phyloP scores from a whole-genome alignment of 1,140 invertebrate genomes.

The Luehdorfia chinensis region DNA sequence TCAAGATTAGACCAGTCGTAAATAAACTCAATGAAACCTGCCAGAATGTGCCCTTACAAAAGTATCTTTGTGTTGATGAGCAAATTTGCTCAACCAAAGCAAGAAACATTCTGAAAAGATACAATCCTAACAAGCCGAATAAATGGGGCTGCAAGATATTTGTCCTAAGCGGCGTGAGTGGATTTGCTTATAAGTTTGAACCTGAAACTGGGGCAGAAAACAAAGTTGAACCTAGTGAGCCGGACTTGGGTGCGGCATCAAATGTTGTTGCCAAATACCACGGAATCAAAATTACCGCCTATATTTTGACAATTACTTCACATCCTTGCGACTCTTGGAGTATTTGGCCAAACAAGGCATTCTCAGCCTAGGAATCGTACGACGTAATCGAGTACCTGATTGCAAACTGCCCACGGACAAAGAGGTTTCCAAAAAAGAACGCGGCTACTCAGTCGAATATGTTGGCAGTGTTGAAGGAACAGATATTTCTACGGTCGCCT shows the following conservation, averaged over 20 bases:
- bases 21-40: no score
- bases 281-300: constrained; percentile 34
- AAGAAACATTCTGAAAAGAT: no score
- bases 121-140: no score
- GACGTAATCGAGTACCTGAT: constrained; percentile 27
- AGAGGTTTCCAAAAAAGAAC: constrained; percentile 14
- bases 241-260: constrained; percentile 33
- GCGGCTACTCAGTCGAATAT: constrained; percentile 19
- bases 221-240: constrained; percentile 1
- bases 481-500: neutral
- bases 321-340: constrained; percentile 25
- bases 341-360: neutral
- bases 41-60: no score
- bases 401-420: constrained; percentile 22
- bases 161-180: neutral
- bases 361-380: constrained; percentile 22
- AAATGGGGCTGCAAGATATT: neutral
- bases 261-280: constrained; percentile 30
- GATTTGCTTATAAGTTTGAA: constrained; percentile 6
- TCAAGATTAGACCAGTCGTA: no score
- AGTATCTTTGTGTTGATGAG: no score
- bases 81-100: no score
- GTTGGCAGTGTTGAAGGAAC: constrained; percentile 7
- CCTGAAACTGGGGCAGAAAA: constrained; percentile 21
- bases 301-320: constrained; percentile 55